Base-by-base conservation (phyloP, 2,113 vertebrate species). In the Anoplopoma fimbria region DNA sequence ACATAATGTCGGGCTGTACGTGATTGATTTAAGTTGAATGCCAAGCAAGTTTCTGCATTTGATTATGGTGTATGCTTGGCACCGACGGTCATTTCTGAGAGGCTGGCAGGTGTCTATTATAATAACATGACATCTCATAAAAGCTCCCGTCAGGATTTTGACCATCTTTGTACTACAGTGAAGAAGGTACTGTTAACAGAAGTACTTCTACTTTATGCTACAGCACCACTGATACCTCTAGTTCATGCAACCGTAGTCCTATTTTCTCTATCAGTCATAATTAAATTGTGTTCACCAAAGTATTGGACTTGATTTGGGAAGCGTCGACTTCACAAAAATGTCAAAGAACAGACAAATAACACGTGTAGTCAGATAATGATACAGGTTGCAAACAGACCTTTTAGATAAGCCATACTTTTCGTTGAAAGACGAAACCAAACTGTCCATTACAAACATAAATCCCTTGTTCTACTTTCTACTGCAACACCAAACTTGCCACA, bases 21-120 rank as follows among this genome's bases (percentile, higher is more conserved):
- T 75, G 64, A 71, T 69, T 77, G 82, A 70, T 64, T 77, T 55
- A 25, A 27, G 47, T 61, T 55, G 33, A 75, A 83, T 88, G 63
- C 68, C 64, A 67, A 85, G 57, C 72, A 61, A 58, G 10, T 31
- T 36, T 72, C 72, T 76, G 62, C 49, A 83, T 81, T 55, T 53
- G 73, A 61, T 85, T 74, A 33, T 19, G 8, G 63, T 29, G 12
- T 67, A 55, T 29, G 25, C 17, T 29, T 38, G 25, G 38, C 47
- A 36, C 27, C 15, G 58, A 72, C 31, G 45, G 5, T 27, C 42
- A 47, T 53, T 58, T 69, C 27, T 67, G 63, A 76, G 69, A 36
- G 19, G 61, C 75, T 73, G 67, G 55, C 60, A 79, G 61, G 33
- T 65, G 62, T 74, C 71, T 19, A 63, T 82, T 85, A 42, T 62